phyloP scores from a whole-genome alignment of 1,140 invertebrate genomes.

The Elysia chlorotica region DNA sequence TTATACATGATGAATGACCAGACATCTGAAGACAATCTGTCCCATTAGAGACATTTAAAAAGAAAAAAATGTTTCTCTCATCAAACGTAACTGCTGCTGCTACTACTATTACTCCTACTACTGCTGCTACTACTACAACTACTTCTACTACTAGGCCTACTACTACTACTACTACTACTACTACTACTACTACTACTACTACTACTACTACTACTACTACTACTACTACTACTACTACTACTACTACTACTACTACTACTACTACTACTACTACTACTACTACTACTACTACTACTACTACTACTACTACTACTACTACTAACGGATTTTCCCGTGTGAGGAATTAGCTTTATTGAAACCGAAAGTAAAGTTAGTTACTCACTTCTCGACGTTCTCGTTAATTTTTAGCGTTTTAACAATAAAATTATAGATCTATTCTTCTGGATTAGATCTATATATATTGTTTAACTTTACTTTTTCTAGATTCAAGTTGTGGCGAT shows the following conservation, averaged over 20 bases:
- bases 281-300: background rate
- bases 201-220: background rate
- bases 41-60: background rate
- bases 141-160: conserved; percentile 4
- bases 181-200: conserved; percentile 4
- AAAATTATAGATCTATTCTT: too few relatives aligned
- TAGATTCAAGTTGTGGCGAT: too few relatives aligned
- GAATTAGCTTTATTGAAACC: too few relatives aligned
- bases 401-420: too few relatives aligned
- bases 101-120: conserved; percentile 9
- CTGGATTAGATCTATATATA: too few relatives aligned
- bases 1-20: background rate
- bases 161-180: conserved; percentile 10
- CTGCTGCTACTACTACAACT: conserved; percentile 8
- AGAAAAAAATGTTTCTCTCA: background rate
- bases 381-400: too few relatives aligned
- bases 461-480: too few relatives aligned
- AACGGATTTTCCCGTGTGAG: too few relatives aligned
- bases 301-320: background rate
- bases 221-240: background rate
- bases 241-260: background rate
- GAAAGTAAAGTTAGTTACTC: too few relatives aligned
- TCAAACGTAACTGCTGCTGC: background rate
- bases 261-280: background rate
- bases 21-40: background rate